A percentile compares a stretch with the other conserved stretches of the same genome.
phyloP scores from a whole-genome alignment of 2,797 vertebrate species.

The Cyprinodon diabolis region DNA sequence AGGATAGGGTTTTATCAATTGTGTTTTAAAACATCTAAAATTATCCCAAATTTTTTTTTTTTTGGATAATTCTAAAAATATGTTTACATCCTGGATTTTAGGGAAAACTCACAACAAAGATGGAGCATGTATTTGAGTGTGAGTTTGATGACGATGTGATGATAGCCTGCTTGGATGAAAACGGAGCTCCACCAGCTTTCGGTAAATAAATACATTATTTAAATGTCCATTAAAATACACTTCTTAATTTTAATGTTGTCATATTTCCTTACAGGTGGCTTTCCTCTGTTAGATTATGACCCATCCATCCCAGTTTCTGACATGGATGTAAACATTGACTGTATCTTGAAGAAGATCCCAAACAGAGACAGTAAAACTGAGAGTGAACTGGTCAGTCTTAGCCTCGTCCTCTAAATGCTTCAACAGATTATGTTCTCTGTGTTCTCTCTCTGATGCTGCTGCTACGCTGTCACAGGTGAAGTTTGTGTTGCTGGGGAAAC shows the following conservation, averaged over 20 bases:
- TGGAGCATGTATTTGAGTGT: slow-evolving; percentile 80
- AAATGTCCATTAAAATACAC: neutral
- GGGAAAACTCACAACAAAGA: slow-evolving; percentile 84
- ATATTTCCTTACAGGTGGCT: slow-evolving; percentile 29
- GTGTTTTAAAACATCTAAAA: too few species aligned
- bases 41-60: too few species aligned
- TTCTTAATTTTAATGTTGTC: neutral
- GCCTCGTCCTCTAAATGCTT: neutral
- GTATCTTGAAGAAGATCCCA: slow-evolving; percentile 79
- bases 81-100: slow-evolving; percentile 42
- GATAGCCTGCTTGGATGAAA: slow-evolving; percentile 33
- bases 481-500: slow-evolving; percentile 80
- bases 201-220: slow-evolving; percentile 62
- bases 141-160: slow-evolving; percentile 81
- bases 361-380: slow-evolving; percentile 70
- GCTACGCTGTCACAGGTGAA: slow-evolving; percentile 78
- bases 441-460: neutral
- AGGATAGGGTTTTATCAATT: neutral
- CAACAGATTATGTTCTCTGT: neutral
- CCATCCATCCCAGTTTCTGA: slow-evolving; percentile 67
- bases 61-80: neutral
- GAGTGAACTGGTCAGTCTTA: slow-evolving; percentile 79
- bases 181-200: slow-evolving; percentile 32
- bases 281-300: slow-evolving; percentile 4
- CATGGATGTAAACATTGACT: slow-evolving; percentile 77